Evolutionary conservation across 2,888 invertebrate genomes (phyloP), one percentile per base, ranked within the genome.

Genomic region (Drosophila koepferae): DNA sequence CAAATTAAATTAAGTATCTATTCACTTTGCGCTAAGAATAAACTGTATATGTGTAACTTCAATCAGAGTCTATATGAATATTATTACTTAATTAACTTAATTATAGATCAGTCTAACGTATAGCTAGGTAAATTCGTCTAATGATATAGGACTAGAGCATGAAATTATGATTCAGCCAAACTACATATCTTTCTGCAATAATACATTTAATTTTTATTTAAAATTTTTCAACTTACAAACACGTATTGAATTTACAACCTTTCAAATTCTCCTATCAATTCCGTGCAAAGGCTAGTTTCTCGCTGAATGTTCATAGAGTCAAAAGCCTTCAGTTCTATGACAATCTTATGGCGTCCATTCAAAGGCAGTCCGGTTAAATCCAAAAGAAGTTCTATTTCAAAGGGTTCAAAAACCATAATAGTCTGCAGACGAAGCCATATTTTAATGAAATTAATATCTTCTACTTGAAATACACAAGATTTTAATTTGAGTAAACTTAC

Each of bases 21-120:
- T 23, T 40, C 20, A 28, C 28, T 31, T 59, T 51, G n/a, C n/a
- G 23, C 54, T 49, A 77, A 38, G 46, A 48, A 48, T 36, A 70
- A 46, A 59, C 2, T 58, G 28, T 34, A 20, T 12, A 14, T 18
- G 18, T 12, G 14, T 36, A 51, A 36, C 20, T 20, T 20, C 31
- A 31, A 31, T 31, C 5, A n/a, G n/a, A 31, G 5, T 28, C 7
- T 28, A 28, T 28, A 28, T 28, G 28, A 28, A 28, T 28, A 23
- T 28, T 28, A 28, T 6, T 28, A 28, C 3, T 28, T 1, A 28
- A 28, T 28, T 28, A 28, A 28, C 6, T 28, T 28, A 28, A 28
- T 28, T 28, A 28, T 28, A 28, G 6, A 28, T 5, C 28, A 28
- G 28, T 28, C 1, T 6, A 28, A 28, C 0, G 28, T 28, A 28